phyloP scores from a whole-genome alignment of 2,113 vertebrate species.

The Aspiorhynchus laticeps region DNA sequence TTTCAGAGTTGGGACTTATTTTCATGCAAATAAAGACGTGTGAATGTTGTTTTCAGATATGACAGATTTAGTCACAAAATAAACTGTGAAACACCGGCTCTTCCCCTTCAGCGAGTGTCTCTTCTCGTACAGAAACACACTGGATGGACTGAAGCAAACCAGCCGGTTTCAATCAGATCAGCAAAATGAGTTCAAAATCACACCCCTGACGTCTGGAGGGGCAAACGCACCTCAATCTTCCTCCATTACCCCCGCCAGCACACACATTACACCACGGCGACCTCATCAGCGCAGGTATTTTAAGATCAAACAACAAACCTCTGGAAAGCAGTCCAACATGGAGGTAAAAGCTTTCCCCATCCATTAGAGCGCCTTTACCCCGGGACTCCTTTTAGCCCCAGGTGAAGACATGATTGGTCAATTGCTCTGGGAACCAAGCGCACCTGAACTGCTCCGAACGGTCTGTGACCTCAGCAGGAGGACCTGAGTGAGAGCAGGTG shows the following conservation, averaged over 20 bases:
- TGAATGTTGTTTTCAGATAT: not conserved
- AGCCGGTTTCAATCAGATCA: constrained; percentile 1
- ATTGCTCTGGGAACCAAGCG: constrained; percentile 57
- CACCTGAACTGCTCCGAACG: constrained; percentile 22
- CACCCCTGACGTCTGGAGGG: constrained; percentile 3
- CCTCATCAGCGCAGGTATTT: constrained; percentile 53
- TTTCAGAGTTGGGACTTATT: not conserved
- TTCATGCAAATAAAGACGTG: not conserved
- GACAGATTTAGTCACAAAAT: not conserved
- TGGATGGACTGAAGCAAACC: not conserved
- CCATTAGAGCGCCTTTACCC: constrained; percentile 41
- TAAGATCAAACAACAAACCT: constrained; percentile 48
- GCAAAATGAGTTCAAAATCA: constrained; percentile 16
- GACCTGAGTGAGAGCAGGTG: constrained; percentile 13
- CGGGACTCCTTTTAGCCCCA: constrained; percentile 57
- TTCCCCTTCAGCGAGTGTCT: not conserved
- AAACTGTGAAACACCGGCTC: constrained; percentile 7
- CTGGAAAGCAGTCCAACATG: constrained; percentile 25
- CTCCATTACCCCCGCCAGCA: constrained; percentile 30
- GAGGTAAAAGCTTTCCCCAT: constrained; percentile 48
- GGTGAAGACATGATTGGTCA: constrained; percentile 57
- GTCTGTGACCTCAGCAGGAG: constrained; percentile 43
- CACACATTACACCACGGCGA: not conserved
- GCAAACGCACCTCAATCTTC: constrained; percentile 11
- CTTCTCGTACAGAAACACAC: not conserved